These are phyloP conservation scores for Microtus pennsylvanicus DNA, from an alignment of 2,113 vertebrate species.

Conservation along the genomic window DNA sequence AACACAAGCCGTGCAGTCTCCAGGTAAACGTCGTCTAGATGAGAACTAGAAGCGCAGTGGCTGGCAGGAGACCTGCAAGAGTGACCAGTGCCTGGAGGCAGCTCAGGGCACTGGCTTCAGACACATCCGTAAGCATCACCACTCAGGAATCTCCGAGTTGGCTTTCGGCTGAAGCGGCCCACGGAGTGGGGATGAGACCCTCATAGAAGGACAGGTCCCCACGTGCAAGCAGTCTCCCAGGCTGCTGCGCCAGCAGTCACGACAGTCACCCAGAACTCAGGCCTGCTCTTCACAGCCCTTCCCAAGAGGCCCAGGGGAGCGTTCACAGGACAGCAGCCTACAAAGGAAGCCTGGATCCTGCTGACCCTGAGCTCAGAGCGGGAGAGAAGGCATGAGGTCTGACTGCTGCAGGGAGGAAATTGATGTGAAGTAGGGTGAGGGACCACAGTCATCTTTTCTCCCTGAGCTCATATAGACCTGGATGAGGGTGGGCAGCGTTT, in stretches of 20 bases:
- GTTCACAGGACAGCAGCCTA: too few relatives aligned
- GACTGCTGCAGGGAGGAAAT: background rate
- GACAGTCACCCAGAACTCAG: background rate
- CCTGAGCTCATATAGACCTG: background rate
- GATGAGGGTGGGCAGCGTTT: background rate
- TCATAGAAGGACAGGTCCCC: background rate
- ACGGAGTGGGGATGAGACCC: too few relatives aligned
- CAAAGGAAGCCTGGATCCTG: background rate
- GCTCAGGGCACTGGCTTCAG: background rate
- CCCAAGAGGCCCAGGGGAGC: too few relatives aligned
- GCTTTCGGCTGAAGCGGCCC: background rate
- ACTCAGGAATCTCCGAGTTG: background rate
- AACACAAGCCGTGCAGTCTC: too few relatives aligned
- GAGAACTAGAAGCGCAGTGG: too few relatives aligned
- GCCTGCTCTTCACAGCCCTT: background rate
- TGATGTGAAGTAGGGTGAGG: background rate
- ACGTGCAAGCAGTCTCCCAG: background rate
- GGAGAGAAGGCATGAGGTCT: background rate
- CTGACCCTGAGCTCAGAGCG: background rate
- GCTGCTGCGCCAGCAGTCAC: rapidly evolving
- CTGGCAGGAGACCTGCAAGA: background rate
- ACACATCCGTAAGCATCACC: background rate
- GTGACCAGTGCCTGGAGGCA: rapidly evolving
- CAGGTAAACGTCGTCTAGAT: background rate
- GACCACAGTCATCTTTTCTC: background rate